Evolutionary conservation across 1,140 invertebrate genomes (phyloP).

Genomic region (Zeugodacus cucurbitae): DNA sequence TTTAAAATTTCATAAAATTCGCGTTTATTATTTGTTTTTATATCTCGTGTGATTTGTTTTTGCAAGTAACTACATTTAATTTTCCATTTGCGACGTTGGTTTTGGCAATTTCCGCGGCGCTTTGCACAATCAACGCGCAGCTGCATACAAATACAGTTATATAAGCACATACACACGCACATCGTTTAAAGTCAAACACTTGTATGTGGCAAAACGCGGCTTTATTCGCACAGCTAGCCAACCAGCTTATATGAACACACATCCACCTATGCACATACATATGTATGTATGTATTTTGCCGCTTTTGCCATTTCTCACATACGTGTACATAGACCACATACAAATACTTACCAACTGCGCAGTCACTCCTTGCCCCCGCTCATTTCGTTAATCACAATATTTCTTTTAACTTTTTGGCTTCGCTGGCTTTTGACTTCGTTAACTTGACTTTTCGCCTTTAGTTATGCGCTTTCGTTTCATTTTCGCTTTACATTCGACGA

Average conservation of each 20-base stretch:
- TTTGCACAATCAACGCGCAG: neutral
- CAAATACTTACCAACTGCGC: neutral
- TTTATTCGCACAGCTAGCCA: neutral
- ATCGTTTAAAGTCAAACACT: neutral
- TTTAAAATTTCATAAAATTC: no score
- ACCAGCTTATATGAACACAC: neutral
- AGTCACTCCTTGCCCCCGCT: no score
- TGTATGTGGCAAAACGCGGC: neutral
- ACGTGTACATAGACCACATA: neutral
- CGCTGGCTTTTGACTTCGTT: neutral
- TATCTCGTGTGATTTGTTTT: neutral
- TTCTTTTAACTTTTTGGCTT: conserved; percentile 37
- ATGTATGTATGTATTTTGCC: neutral
- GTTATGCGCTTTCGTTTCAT: conserved; percentile 13
- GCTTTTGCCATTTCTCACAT: neutral
- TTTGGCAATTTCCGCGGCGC: neutral
- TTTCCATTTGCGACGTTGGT: neutral
- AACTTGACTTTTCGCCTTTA: conserved; percentile 21
- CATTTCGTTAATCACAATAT: neutral
- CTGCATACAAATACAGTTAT: neutral
- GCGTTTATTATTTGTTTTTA: neutral
- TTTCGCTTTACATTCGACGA: neutral
- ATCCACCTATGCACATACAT: neutral
- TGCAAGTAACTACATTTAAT: neutral
- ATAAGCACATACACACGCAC: neutral